Percentiles rank a stretch among this genome's conserved stretches.
These are phyloP conservation scores for Cheirogaleus major DNA, from an alignment of 2,797 vertebrate species.

Conservation along the genomic window DNA sequence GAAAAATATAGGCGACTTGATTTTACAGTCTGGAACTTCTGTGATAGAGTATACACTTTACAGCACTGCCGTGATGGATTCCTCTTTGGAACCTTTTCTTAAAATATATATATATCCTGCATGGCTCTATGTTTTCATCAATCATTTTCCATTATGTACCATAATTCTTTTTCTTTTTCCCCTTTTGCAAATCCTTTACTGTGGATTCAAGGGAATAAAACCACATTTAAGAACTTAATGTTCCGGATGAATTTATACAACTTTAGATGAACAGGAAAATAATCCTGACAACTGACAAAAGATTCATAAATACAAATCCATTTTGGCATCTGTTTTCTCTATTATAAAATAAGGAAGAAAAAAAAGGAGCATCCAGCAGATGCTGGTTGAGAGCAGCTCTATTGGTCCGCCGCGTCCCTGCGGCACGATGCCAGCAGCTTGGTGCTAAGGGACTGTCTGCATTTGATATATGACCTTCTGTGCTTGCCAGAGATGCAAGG, in stretches of 20 bases:
- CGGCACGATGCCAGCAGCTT: not conserved
- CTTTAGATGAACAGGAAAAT: constrained; percentile 71
- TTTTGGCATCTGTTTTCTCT: constrained; percentile 60
- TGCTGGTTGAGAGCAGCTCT: constrained; percentile 20
- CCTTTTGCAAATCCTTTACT: constrained; percentile 51
- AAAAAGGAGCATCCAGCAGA: constrained; percentile 39
- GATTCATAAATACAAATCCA: constrained; percentile 70
- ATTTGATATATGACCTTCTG: constrained; percentile 41
- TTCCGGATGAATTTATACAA: constrained; percentile 69
- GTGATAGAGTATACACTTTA: constrained; percentile 22
- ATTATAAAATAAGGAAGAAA: constrained; percentile 72
- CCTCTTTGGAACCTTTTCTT: constrained; percentile 52
- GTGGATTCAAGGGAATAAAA: constrained; percentile 56
- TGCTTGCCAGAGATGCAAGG: constrained; percentile 33
- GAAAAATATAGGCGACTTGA: constrained; percentile 46
- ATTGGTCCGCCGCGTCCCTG: constrained; percentile 27
- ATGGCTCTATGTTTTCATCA: constrained; percentile 50
- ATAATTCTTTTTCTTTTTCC: not conserved
- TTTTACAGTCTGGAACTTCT: constrained; percentile 57
- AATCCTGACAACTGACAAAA: constrained; percentile 67
- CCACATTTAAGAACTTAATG: constrained; percentile 73
- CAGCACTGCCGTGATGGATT: not conserved
- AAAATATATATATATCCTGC: constrained; percentile 23
- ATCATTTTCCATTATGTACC: not conserved
- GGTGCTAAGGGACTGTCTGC: not conserved